These are phyloP conservation scores for Andrena chrysosceles DNA, from an alignment of 2,888 invertebrate species.

Conservation along the genomic window DNA sequence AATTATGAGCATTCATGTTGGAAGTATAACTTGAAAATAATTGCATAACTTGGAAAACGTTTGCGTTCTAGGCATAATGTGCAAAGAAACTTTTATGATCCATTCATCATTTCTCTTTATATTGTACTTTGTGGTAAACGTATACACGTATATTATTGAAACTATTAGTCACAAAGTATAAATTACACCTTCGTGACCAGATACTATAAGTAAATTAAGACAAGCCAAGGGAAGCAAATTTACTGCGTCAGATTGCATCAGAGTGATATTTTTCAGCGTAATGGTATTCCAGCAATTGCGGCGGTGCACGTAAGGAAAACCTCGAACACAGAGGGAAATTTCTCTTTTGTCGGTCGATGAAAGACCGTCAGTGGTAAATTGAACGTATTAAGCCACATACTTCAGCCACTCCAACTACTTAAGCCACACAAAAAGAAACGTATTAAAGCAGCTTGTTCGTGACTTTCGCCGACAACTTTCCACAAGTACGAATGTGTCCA, in stretches of 20 bases:
- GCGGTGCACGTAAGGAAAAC: constrained; percentile 5
- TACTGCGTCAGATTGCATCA: constrained; percentile 4
- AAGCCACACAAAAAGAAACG: constrained; percentile 7
- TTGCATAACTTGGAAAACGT: no score
- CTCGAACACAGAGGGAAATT: constrained; percentile 6
- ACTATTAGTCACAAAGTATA: neutral
- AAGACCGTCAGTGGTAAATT: constrained; percentile 32
- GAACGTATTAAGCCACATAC: constrained; percentile 28
- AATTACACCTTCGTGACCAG: neutral
- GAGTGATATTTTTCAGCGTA: neutral
- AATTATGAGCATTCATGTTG: no score
- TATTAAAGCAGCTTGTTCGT: neutral
- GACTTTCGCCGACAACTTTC: neutral
- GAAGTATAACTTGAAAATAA: no score
- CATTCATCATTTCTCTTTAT: neutral
- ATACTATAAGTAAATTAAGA: neutral
- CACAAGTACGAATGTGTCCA: neutral
- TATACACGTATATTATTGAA: neutral
- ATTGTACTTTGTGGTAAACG: neutral
- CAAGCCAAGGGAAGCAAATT: neutral
- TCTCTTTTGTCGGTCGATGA: constrained; percentile 17
- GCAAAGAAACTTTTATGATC: neutral
- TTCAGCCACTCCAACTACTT: constrained; percentile 28
- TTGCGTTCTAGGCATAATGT: no score
- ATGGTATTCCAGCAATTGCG: constrained; percentile 12